Conservation (phyloP, 2,797 vertebrate species). For the Monodelphis domestica region DNA sequence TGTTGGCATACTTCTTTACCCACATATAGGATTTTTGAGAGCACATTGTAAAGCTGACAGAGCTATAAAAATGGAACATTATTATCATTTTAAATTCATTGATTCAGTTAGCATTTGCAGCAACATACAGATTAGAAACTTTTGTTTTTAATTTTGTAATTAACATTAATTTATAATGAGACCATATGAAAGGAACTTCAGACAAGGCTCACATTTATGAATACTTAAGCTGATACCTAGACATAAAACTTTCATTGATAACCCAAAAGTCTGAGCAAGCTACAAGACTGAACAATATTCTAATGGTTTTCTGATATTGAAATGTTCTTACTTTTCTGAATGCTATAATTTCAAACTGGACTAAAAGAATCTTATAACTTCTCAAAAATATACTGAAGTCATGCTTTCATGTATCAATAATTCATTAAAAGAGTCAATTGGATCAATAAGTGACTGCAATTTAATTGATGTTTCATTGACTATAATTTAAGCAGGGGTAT, state of each 20-base stretch:
- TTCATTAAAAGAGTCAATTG: background rate
- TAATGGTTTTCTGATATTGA: background rate
- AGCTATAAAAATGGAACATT: background rate
- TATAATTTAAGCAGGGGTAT: background rate
- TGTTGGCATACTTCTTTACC: background rate
- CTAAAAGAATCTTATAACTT: background rate
- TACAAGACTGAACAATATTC: background rate
- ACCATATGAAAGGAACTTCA: background rate
- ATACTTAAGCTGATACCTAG: background rate
- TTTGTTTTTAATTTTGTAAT: background rate
- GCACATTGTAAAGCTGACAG: background rate
- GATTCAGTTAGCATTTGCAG: background rate
- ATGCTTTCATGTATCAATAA: background rate
- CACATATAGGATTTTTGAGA: background rate
- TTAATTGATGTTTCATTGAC: background rate
- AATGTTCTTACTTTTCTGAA: background rate
- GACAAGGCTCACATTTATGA: background rate
- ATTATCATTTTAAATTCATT: background rate
- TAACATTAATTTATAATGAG: background rate
- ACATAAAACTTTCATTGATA: background rate
- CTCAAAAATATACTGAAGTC: background rate
- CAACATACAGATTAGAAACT: background rate
- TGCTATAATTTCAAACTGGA: background rate
- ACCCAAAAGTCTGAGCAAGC: background rate
- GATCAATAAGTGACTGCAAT: background rate